Percentiles rank a stretch among this genome's conserved stretches.
phyloP scores from a whole-genome alignment of 2,888 invertebrate genomes.

The Margaritifera margaritifera region DNA sequence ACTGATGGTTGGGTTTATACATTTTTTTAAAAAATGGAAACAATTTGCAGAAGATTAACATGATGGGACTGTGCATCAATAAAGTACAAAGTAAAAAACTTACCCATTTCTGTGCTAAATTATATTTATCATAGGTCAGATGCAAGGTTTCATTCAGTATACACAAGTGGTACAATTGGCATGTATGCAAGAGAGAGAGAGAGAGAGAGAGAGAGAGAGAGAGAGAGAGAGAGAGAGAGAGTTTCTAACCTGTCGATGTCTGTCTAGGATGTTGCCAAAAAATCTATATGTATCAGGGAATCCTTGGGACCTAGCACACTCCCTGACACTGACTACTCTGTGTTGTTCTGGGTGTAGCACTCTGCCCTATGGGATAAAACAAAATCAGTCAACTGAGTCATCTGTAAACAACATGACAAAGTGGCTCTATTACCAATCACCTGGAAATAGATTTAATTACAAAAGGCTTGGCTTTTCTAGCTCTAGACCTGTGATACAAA shows the following conservation, averaged over 20 bases:
- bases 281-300: conserved; percentile 86
- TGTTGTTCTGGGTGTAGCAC: conserved; percentile 84
- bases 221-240: background rate
- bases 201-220: background rate
- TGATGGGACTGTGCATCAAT: background rate
- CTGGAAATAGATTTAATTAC: too few relatives aligned
- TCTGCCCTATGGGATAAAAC: conserved; percentile 76
- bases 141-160: too few relatives aligned
- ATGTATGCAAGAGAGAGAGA: too few relatives aligned
- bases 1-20: too few relatives aligned
- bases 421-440: too few relatives aligned
- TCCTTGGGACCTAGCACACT: conserved; percentile 90
- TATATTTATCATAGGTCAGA: too few relatives aligned
- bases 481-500: too few relatives aligned
- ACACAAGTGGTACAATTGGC: too few relatives aligned
- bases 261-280: conserved; percentile 83
- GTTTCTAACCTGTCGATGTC: conserved; percentile 81
- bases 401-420: too few relatives aligned
- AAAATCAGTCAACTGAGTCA: background rate
- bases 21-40: too few relatives aligned
- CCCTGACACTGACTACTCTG: conserved; percentile 88
- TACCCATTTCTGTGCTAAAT: too few relatives aligned
- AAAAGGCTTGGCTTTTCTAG: too few relatives aligned
- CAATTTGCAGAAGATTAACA: background rate
- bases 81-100: background rate